A percentile compares a stretch with the other conserved stretches of the same genome.
Conservation (phyloP, 2,113 vertebrate genomes). For the Dromas ardeola region DNA sequence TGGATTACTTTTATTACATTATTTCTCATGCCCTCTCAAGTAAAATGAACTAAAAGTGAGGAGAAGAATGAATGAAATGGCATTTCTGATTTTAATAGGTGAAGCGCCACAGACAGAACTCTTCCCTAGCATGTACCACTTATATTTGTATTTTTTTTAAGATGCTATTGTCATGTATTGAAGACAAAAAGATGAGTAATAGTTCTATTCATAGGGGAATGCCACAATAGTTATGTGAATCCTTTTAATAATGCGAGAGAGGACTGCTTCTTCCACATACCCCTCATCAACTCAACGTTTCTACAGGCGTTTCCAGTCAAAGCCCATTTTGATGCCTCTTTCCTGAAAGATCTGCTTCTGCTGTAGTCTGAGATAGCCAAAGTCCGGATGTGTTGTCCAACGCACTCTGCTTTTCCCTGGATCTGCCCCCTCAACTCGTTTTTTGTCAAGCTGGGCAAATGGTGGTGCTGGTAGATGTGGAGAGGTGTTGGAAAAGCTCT, state of each 20-base stretch:
- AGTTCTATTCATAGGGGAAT: not conserved
- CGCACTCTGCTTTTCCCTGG: not conserved
- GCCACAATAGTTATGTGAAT: not conserved
- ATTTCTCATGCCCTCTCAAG: not conserved
- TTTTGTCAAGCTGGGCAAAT: not conserved
- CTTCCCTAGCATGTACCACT: not conserved
- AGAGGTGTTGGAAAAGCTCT: not conserved
- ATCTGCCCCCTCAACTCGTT: not conserved
- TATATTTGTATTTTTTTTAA: not conserved
- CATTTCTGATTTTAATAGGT: not conserved
- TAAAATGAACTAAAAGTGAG: not conserved
- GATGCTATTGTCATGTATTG: not conserved
- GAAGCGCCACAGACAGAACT: not conserved
- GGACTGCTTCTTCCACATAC: rapidly evolving
- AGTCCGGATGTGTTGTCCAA: not conserved
- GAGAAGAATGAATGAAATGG: not conserved
- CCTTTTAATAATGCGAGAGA: not conserved
- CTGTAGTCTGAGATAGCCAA: not conserved
- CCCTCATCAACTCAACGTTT: not conserved
- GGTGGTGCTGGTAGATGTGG: not conserved
- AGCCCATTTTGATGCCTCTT: not conserved
- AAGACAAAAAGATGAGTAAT: not conserved
- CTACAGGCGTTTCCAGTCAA: not conserved
- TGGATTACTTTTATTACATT: not conserved
- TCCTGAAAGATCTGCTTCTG: not conserved